phyloP scores from a whole-genome alignment of 2,888 invertebrate species.

The Drosophila niveifrons region DNA sequence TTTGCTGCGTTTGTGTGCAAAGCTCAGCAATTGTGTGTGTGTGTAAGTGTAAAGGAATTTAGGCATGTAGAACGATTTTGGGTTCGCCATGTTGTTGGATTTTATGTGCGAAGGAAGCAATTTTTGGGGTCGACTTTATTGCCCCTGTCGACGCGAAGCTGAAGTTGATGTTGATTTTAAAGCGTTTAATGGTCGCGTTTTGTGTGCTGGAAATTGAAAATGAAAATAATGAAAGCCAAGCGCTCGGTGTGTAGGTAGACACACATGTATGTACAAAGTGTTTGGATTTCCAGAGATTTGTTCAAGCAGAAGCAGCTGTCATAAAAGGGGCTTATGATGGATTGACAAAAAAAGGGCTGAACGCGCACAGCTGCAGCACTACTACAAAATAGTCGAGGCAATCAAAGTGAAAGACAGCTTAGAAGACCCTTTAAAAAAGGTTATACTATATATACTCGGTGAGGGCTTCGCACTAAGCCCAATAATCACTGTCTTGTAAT shows the following conservation, averaged over 20 bases:
- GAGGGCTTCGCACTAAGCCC: constrained; percentile 19
- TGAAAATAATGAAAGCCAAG: constrained; percentile 34
- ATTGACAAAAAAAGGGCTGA: constrained; percentile 49
- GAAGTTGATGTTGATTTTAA: constrained; percentile 76
- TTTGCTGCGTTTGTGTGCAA: constrained; percentile 69
- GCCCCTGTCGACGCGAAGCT: constrained; percentile 65
- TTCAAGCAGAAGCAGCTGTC: constrained; percentile 31
- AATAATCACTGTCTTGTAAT: constrained; percentile 52
- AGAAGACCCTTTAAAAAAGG: not conserved
- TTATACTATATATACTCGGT: not conserved
- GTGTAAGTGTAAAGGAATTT: constrained; percentile 48
- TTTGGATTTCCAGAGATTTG: constrained; percentile 71
- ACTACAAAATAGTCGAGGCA: not conserved
- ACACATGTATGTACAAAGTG: constrained; percentile 65
- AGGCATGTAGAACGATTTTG: constrained; percentile 62
- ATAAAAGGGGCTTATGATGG: constrained; percentile 55
- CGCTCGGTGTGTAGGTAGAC: constrained; percentile 58
- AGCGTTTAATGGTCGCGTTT: constrained; percentile 74
- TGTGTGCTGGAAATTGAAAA: constrained; percentile 69
- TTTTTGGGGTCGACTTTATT: constrained; percentile 79
- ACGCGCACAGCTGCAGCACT: constrained; percentile 22
- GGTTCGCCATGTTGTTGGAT: constrained; percentile 56
- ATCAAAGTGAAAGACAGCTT: constrained; percentile 4
- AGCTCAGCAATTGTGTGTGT: constrained; percentile 63
- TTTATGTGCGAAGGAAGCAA: constrained; percentile 77